Evolutionary conservation across 37 sponge, comb jelly and placozoan species (phyloP).

Genomic region (Chondrosia reniformis): DNA sequence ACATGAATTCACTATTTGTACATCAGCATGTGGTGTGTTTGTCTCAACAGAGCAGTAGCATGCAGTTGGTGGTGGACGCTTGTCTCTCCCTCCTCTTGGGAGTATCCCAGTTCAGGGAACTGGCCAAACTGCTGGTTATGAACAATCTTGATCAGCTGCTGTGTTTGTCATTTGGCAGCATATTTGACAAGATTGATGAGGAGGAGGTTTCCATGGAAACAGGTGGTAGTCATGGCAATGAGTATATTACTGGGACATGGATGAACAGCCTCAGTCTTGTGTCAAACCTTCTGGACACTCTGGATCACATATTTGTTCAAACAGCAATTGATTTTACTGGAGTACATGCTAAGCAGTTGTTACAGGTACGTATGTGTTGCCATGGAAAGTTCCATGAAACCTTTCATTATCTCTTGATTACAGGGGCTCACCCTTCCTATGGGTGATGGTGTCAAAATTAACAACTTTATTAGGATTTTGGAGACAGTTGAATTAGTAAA

Average conservation of each 20-base stretch:
- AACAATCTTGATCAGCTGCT: conserved; percentile 30
- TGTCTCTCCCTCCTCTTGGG: background rate
- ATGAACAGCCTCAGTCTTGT: conserved; percentile 31
- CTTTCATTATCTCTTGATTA: no score
- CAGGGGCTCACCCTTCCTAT: no score
- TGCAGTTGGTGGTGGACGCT: conserved; percentile 6
- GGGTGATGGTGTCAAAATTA: background rate
- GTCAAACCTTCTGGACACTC: conserved; percentile 28
- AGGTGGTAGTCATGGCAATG: conserved; percentile 8
- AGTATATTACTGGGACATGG: conserved; percentile 53
- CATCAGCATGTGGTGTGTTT: background rate
- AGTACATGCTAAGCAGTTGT: conserved; percentile 30
- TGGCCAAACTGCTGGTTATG: conserved; percentile 42
- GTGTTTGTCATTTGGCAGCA: conserved; percentile 34
- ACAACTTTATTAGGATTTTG: background rate
- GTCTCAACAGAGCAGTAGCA: background rate
- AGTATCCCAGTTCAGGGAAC: conserved; percentile 6
- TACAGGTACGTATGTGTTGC: conserved; percentile 16
- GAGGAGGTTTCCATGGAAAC: conserved; percentile 15
- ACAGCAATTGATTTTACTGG: conserved; percentile 55
- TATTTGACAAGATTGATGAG: conserved; percentile 6
- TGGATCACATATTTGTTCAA: conserved; percentile 29
- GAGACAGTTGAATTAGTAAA: conserved; percentile 26
- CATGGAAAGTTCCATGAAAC: background rate
- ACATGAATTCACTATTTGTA: no score